Evolutionary conservation across 1,140 invertebrate species (phyloP), one percentile per base, ranked within the genome.

Genomic region (Drosophila azteca): DNA sequence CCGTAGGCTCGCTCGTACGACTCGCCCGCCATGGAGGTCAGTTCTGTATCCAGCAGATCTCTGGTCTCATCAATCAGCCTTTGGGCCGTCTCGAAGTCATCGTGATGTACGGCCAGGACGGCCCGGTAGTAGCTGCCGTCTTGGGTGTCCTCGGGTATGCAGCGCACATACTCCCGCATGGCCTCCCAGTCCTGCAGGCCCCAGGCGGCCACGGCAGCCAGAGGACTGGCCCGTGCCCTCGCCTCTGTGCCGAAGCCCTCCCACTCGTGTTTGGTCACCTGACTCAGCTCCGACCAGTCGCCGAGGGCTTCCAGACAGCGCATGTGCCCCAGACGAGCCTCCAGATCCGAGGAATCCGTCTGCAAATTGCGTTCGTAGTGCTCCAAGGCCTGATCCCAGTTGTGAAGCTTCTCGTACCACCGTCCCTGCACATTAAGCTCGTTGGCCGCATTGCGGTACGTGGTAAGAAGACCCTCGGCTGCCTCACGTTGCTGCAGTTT

Each of bases 371-470:
- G 94, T 48, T 95, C 93, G 88, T 99, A 99, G 0, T 98, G 94
- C 60, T 95, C 93, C 13, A 99, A 92, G 0, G 99, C 99, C 90
- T 97, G 97, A 75, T 99, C 97, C 98, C 98, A 99, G 84, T 99
- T 98, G 90, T 99, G 98, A 2, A 99, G 93, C 91, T 99, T 99
- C 91, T 99, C 99, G 91, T 99, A 99, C 99, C 99, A 99, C 6
- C 97, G 93, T 50, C 99, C 97, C 91, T 99, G 97, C 0, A 99
- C 96, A 22, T 90, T 91, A 84, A 93, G 61, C 91, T 95, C 90
- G 83, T 94, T 93, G 1, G 92, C 93, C 0, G 93, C 93, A 53
- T 94, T 94, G 52, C 95, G 94, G 76, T 97, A 95, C 69, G 96
- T 95, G 94, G 96, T 97, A 0, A 99, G 97, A 84, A 99, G 92